These are phyloP conservation scores for Vanacampus margaritifer DNA, from an alignment of 2,113 vertebrate genomes.

Conservation along the genomic window DNA sequence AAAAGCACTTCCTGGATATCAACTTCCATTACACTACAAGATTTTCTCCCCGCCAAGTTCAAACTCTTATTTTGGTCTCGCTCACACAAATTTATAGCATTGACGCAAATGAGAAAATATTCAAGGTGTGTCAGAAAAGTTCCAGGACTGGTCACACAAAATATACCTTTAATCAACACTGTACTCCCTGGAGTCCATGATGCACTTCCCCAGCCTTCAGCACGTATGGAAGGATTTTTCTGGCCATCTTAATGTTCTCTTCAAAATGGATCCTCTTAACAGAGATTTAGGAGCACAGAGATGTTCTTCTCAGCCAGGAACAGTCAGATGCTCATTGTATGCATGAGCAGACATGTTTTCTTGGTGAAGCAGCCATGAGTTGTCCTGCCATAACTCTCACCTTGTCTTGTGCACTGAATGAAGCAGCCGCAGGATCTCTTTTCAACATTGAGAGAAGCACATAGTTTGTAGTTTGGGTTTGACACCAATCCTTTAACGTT, in stretches of 20 bases:
- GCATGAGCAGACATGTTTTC: background rate
- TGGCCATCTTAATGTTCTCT: background rate
- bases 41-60: slow-evolving; percentile 41
- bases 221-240: background rate
- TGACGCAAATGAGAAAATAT: slow-evolving; percentile 4
- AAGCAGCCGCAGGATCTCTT: too few relatives aligned
- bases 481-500: background rate
- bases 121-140: background rate
- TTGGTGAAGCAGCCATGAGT: background rate
- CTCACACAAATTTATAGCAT: slow-evolving; percentile 19
- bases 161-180: background rate
- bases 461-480: background rate
- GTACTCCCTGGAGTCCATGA: background rate
- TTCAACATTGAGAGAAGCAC: background rate
- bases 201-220: background rate
- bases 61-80: slow-evolving; percentile 8
- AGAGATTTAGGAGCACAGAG: background rate
- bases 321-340: background rate
- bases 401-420: background rate
- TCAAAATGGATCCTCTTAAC: background rate
- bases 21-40: slow-evolving; percentile 53
- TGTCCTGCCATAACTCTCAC: background rate
- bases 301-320: background rate
- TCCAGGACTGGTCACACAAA: background rate
- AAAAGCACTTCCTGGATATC: slow-evolving; percentile 60